phyloP scores from a whole-genome alignment of 2,797 vertebrate genomes.

The Etheostoma nigrum region DNA sequence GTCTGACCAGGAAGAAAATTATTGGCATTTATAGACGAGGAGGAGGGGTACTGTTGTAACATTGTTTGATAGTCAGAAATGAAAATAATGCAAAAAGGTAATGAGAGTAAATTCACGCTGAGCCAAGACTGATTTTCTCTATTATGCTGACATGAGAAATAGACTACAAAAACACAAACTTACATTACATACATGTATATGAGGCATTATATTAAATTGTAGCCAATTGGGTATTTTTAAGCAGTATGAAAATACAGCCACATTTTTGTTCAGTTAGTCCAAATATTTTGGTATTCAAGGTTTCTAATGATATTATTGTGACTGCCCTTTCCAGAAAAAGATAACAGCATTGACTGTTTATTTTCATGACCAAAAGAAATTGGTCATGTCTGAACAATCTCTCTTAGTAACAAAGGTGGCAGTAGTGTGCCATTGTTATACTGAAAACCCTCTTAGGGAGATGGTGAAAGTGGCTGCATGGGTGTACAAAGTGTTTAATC shows the following conservation, averaged over 20 bases:
- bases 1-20: slow-evolving; percentile 52
- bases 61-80: slow-evolving; percentile 27
- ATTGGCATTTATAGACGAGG: slow-evolving; percentile 49
- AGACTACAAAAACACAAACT: not conserved
- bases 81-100: slow-evolving; percentile 22
- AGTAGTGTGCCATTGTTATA: no score
- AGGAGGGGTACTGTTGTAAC: slow-evolving; percentile 23
- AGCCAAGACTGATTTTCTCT: not conserved
- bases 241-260: not conserved
- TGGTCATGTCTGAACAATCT: no score
- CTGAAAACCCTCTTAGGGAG: no score
- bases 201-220: not conserved
- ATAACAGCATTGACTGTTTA: no score
- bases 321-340: not conserved
- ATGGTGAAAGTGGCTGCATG: no score
- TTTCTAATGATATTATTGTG: not conserved
- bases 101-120: slow-evolving; percentile 24
- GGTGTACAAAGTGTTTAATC: no score
- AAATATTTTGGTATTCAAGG: not conserved
- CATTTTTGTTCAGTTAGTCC: not conserved
- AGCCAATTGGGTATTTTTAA: not conserved
- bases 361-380: no score
- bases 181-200: not conserved
- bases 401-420: no score
- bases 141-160: not conserved